These are phyloP conservation scores for Phoebastria nigripes DNA, from an alignment of 2,797 vertebrate species.

Conservation along the genomic window DNA sequence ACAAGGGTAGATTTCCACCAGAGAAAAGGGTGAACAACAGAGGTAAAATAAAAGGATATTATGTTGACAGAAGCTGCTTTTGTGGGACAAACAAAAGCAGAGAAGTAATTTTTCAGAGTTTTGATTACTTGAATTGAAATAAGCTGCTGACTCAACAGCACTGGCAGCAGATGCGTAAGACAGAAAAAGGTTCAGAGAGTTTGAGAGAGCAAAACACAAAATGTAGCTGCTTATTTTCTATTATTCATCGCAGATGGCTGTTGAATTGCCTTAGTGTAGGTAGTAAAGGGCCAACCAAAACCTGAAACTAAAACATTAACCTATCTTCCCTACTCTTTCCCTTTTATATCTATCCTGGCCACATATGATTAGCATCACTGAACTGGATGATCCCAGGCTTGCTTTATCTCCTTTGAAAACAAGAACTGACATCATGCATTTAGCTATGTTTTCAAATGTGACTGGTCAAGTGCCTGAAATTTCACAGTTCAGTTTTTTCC, in stretches of 20 bases:
- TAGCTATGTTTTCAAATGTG: not conserved
- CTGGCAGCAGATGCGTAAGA: not conserved
- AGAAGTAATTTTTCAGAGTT: slow-evolving; percentile 28
- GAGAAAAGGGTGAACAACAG: not conserved
- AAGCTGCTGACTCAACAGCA: slow-evolving; percentile 47
- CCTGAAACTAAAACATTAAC: not conserved
- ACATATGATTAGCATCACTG: not conserved
- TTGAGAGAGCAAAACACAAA: not conserved
- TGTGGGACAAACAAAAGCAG: slow-evolving; percentile 18
- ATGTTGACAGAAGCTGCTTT: not conserved
- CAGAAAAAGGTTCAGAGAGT: slow-evolving; percentile 17
- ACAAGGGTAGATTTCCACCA: not conserved
- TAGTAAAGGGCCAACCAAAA: not conserved
- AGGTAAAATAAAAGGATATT: not conserved
- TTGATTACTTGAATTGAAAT: slow-evolving; percentile 38
- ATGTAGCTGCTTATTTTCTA: not conserved
- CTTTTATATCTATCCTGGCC: not conserved
- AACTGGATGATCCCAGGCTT: not conserved
- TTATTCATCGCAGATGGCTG: not conserved
- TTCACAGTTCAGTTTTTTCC: not conserved
- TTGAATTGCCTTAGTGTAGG: not conserved
- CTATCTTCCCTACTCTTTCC: not conserved
- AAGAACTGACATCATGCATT: not conserved
- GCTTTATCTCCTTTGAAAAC: not conserved
- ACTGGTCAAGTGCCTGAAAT: not conserved